These are phyloP conservation scores for Dissostichus mawsoni DNA, from an alignment of 2,113 vertebrate genomes.

Conservation along the genomic window DNA sequence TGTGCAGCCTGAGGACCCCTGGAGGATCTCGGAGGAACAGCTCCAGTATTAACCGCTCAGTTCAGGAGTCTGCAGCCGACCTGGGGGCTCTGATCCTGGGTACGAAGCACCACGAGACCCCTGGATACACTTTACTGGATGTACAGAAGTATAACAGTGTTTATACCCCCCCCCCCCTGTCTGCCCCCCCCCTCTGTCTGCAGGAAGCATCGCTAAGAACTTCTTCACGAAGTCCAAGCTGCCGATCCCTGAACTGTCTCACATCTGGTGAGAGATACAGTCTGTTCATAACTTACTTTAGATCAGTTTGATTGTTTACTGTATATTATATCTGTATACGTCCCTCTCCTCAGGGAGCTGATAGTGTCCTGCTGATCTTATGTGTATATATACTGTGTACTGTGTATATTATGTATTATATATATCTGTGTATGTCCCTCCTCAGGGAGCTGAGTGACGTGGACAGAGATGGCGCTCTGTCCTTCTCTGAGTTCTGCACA, in stretches of 20 bases:
- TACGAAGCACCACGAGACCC: conserved; percentile 47
- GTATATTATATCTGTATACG: too few species aligned
- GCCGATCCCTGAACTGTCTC: conserved; percentile 95
- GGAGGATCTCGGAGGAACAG: conserved; percentile 98
- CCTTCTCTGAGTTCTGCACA: conserved; percentile 91
- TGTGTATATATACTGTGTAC: too few species aligned
- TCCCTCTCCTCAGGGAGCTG: too few species aligned
- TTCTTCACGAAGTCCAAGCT: conserved; percentile 99
- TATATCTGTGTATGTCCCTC: too few species aligned
- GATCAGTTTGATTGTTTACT: too few species aligned
- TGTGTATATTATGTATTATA: too few species aligned
- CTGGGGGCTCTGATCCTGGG: conserved; percentile 92
- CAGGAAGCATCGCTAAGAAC: conserved; percentile 94
- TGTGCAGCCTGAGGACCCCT: conserved; percentile 86
- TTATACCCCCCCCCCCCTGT: too few species aligned
- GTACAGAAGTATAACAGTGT: too few species aligned
- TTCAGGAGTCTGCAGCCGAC: conserved; percentile 92
- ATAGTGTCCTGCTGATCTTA: too few species aligned
- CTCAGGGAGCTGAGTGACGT: conserved; percentile 96
- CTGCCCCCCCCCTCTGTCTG: too few species aligned
- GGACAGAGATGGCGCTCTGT: conserved; percentile 93
- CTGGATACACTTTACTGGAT: background rate
- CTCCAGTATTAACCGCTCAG: conserved; percentile 95
- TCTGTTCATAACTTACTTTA: too few species aligned
- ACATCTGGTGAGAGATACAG: conserved; percentile 90